phyloP scores from a whole-genome alignment of 2,797 vertebrate genomes.

The Garrulus glandarius region DNA sequence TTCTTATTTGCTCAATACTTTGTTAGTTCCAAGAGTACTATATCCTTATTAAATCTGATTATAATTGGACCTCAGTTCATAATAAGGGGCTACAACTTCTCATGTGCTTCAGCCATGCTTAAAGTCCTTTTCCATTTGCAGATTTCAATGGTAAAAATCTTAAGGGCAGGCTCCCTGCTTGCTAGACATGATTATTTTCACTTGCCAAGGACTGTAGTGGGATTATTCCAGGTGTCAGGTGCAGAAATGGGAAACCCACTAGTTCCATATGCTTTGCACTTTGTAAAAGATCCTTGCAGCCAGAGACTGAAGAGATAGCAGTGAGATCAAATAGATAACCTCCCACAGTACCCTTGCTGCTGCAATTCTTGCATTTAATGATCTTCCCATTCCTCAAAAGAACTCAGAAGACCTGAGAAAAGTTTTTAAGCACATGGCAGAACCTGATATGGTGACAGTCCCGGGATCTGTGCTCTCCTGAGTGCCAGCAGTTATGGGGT shows the following conservation, averaged over 20 bases:
- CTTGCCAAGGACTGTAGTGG: not conserved
- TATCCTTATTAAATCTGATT: constrained; percentile 21
- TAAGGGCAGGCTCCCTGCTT: not conserved
- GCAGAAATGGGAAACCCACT: not conserved
- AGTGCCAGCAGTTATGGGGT: not conserved
- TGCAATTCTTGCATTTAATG: not conserved
- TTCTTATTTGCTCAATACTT: constrained; percentile 47
- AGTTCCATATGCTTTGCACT: not conserved
- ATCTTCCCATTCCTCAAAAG: not conserved
- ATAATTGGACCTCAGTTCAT: not conserved
- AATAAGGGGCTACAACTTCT: not conserved
- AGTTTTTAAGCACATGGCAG: not conserved
- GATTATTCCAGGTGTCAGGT: constrained; percentile 12
- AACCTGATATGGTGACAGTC: not conserved
- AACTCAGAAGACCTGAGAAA: not conserved
- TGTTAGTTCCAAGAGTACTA: not conserved
- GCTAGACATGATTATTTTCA: not conserved
- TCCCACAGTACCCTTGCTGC: not conserved
- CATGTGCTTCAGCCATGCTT: not conserved
- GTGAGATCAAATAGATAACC: not conserved
- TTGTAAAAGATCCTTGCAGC: not conserved
- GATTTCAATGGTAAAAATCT: not conserved
- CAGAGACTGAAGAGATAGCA: not conserved
- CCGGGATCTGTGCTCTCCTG: not conserved
- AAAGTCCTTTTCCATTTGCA: not conserved